Percentiles rank a stretch among this genome's conserved stretches.
These are phyloP conservation scores for Platygyra sinensis DNA, from an alignment of 64 coral and sea anemone genomes.

Conservation along the genomic window DNA sequence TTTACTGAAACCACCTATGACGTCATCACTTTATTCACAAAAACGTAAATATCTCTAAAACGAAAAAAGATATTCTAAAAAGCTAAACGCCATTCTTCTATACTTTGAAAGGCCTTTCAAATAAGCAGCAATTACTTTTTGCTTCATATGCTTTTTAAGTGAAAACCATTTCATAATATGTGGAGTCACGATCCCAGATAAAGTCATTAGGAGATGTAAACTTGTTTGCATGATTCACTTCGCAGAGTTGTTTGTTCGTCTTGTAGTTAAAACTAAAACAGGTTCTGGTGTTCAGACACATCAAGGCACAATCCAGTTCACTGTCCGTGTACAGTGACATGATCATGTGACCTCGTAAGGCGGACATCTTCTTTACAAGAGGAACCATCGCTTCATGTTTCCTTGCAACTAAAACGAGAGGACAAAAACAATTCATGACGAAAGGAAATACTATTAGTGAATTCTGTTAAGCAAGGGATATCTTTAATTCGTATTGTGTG, in stretches of 20 bases:
- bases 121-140: no score
- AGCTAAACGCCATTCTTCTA: no score
- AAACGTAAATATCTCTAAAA: no score
- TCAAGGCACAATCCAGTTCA: slow-evolving; percentile 14
- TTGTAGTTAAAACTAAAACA: slow-evolving; percentile 40
- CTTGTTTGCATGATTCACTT: slow-evolving; percentile 29
- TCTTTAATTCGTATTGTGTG: no score
- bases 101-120: no score
- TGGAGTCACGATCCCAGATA: not conserved
- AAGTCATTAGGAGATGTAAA: slow-evolving; percentile 7
- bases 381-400: slow-evolving; percentile 29
- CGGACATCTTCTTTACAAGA: not conserved
- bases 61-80: no score
- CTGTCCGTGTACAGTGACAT: not conserved
- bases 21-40: no score
- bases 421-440: not conserved
- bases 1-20: no score
- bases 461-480: no score
- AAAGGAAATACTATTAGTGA: not conserved
- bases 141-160: no score
- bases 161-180: slow-evolving; percentile 38
- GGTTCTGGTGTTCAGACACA: slow-evolving; percentile 8
- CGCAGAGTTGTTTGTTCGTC: not conserved
- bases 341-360: slow-evolving; percentile 28
- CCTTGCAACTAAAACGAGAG: slow-evolving; percentile 5